Percentiles rank a stretch among this genome's conserved stretches.
These are phyloP conservation scores for Drymonia ruficornis DNA, from an alignment of 2,888 invertebrate genomes.

Conservation along the genomic window DNA sequence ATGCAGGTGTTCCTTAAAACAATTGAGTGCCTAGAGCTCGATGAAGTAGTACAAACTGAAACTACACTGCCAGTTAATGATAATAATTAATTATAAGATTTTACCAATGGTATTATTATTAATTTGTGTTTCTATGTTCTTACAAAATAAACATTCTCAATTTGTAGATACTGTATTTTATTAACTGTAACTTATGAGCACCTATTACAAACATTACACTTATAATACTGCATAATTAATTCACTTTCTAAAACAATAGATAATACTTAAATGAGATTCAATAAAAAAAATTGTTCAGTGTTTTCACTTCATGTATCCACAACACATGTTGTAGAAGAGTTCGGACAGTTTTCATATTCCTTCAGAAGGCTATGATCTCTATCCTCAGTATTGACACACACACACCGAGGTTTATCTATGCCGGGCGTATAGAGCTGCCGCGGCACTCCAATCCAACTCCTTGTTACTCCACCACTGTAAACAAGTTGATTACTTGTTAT, in stretches of 20 bases:
- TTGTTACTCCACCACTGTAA: constrained; percentile 93
- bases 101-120: constrained; percentile 52
- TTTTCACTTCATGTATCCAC: constrained; percentile 14
- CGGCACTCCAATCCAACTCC: constrained; percentile 96
- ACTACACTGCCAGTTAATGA: constrained; percentile 44
- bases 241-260: too few relatives aligned
- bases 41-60: constrained; percentile 68
- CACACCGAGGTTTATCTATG: constrained; percentile 89
- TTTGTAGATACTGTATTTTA: constrained; percentile 2
- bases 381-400: constrained; percentile 87
- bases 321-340: constrained; percentile 82
- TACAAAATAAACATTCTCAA: constrained; percentile 29
- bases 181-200: not conserved
- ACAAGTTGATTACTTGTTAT: too few relatives aligned
- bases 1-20: constrained; percentile 85
- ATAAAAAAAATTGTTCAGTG: too few relatives aligned
- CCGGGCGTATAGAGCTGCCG: constrained; percentile 91
- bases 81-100: constrained; percentile 30
- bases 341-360: constrained; percentile 87
- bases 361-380: constrained; percentile 79
- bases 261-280: not conserved
- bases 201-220: too few relatives aligned
- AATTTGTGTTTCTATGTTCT: constrained; percentile 14
- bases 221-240: too few relatives aligned
- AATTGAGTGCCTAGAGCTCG: constrained; percentile 79